Base-by-base conservation (phyloP, 2,888 invertebrate genomes). In the Acronicta leporina region DNA sequence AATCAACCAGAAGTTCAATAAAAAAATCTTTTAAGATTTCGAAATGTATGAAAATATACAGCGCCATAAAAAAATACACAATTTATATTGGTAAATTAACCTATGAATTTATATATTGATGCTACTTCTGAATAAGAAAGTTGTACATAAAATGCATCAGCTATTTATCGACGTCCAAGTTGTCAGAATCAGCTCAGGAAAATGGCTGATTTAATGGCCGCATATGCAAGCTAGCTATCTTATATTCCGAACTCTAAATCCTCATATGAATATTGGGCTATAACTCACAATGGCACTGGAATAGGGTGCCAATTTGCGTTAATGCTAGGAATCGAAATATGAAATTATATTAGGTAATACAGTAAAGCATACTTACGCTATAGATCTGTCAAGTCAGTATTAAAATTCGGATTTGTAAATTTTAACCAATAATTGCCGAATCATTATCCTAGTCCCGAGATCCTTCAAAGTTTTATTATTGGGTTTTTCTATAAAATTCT, bases 121-220 rank as follows among this genome's bases (percentile, higher is more conserved):
- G 48, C 42, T 45, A 48, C 15, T 68, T 52, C n/a, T 67, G 45
- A 68, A 68, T 71, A 60, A 66, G 67, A 61, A 66, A 61, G 55
- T 42, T 33, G 20, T 52, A 43, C 61, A 66, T 71, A 66, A 68
- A 68, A 66, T 66, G 49, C 68, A 71, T 68, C 68, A 68, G 67
- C 60, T 68, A 41, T 71, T 68, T 71, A 60, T 51, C 33, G 60
- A 35, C 67, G 43, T 13, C 60, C 50, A 71, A 66, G 60, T 53
- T 71, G 59, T 59, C 44, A 60, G 50, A 60, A 50, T 59, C 52
- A 54, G 47, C 50, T 54, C 44, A 54, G 48, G 66, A 54, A 68
- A 68, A 68, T 71, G 50, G 50, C 27, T n/a, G 41, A 66, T 71
- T 66, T 68, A 55, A 71, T 71, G 54, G 51, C 27, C 49, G 10